A percentile compares a stretch with the other conserved stretches of the same genome.
phyloP scores from a whole-genome alignment of 2,888 invertebrate genomes.

The Hirtodrosophila trivittata region DNA sequence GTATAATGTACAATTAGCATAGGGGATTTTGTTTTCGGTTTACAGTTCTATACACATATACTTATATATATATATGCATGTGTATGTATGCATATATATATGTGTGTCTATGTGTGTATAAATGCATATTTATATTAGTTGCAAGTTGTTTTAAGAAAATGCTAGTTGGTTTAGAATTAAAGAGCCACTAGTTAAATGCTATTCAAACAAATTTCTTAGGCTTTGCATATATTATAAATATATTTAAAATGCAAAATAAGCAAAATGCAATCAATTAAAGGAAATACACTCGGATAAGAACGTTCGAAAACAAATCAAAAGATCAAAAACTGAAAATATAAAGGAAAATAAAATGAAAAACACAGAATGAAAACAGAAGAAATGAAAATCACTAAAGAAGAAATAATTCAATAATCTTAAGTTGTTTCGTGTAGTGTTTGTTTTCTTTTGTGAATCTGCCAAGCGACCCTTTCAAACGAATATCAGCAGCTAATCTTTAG shows the following conservation, averaged over 20 bases:
- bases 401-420: slow-evolving; percentile 19
- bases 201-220: slow-evolving; percentile 67
- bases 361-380: neutral
- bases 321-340: neutral
- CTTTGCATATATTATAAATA: slow-evolving; percentile 45
- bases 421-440: slow-evolving; percentile 31
- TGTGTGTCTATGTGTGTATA: slow-evolving; percentile 16
- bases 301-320: slow-evolving; percentile 13
- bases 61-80: slow-evolving; percentile 8
- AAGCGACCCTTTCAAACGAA: slow-evolving; percentile 20
- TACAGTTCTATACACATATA: neutral
- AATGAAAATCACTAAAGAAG: neutral
- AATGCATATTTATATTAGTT: slow-evolving; percentile 51
- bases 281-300: slow-evolving; percentile 11
- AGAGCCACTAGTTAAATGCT: slow-evolving; percentile 71
- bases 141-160: slow-evolving; percentile 60
- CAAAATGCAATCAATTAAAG: slow-evolving; percentile 69
- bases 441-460: slow-evolving; percentile 43
- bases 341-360: neutral
- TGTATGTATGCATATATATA: slow-evolving; percentile 36
- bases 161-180: slow-evolving; percentile 65
- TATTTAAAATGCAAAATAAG: slow-evolving; percentile 58
- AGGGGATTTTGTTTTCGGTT: slow-evolving; percentile 29
- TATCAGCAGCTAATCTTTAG: slow-evolving; percentile 12
- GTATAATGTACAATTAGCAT: slow-evolving; percentile 52